Conservation (phyloP, 2,888 invertebrate genomes). For the Antitype chi region DNA sequence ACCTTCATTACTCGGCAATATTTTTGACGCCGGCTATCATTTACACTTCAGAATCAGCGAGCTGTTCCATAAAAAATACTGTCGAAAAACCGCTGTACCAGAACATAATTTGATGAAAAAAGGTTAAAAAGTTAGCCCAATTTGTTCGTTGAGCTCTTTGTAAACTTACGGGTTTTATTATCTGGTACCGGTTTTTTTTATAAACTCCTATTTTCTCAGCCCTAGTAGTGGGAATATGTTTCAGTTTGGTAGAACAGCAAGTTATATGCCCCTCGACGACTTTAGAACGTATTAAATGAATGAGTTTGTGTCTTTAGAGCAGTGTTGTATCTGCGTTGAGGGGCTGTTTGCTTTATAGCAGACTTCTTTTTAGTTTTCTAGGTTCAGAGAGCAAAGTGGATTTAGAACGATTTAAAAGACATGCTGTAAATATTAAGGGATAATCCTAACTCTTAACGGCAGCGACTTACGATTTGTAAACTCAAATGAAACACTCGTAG, state of each 20-base stretch:
- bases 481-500: too few relatives aligned
- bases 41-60: constrained; percentile 69
- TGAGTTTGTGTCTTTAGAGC: constrained; percentile 39
- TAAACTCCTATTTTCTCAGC: constrained; percentile 42
- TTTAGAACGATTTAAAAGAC: constrained; percentile 9
- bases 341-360: constrained; percentile 27
- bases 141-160: constrained; percentile 72
- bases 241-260: constrained; percentile 54
- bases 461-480: too few relatives aligned
- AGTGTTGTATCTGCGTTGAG: constrained; percentile 40
- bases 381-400: not conserved
- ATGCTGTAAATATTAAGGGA: not conserved
- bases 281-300: constrained; percentile 55
- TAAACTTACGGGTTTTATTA: constrained; percentile 67
- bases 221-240: constrained; percentile 52
- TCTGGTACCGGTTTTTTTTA: constrained; percentile 58
- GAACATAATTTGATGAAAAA: constrained; percentile 76
- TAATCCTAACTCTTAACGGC: not conserved
- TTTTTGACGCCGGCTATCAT: constrained; percentile 60
- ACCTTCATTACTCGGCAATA: constrained; percentile 64
- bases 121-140: constrained; percentile 78
- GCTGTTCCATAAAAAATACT: constrained; percentile 71
- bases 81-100: constrained; percentile 68
- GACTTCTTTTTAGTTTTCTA: constrained; percentile 21
- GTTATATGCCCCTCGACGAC: constrained; percentile 51